Conservation (phyloP, 2,797 vertebrate genomes). For the Lemur catta region DNA sequence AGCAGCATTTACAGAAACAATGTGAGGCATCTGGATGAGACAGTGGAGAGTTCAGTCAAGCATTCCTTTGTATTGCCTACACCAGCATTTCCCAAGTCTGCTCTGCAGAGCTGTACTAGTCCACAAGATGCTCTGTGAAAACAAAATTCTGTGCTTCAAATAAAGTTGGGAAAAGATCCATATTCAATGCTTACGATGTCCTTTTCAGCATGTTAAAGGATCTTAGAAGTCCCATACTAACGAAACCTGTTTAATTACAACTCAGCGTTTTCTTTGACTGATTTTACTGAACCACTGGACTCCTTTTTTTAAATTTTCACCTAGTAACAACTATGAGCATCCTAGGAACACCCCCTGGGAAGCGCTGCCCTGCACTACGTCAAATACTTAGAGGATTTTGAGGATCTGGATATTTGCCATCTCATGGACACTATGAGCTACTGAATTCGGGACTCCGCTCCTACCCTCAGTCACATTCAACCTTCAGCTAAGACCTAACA, state of each 20-base stretch:
- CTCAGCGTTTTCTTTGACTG: neutral
- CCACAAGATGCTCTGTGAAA: constrained; percentile 59
- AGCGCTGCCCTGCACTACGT: neutral
- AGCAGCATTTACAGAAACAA: constrained; percentile 74
- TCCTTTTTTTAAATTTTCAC: neutral
- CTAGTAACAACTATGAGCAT: neutral
- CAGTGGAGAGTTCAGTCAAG: constrained; percentile 52
- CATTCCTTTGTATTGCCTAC: constrained; percentile 68
- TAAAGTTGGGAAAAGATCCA: constrained; percentile 29
- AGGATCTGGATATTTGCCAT: neutral
- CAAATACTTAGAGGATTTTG: neutral
- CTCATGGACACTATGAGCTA: neutral
- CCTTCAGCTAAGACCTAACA: neutral
- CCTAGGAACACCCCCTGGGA: neutral
- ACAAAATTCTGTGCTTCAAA: constrained; percentile 55
- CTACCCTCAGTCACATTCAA: neutral
- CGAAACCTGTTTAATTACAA: neutral
- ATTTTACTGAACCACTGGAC: neutral
- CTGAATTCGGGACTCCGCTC: neutral
- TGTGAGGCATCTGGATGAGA: constrained; percentile 64
- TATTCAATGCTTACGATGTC: neutral
- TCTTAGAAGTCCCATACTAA: constrained; percentile 28
- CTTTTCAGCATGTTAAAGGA: neutral
- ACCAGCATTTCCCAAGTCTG: constrained; percentile 63
- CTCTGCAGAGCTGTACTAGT: constrained; percentile 10